A percentile compares a stretch with the other conserved stretches of the same genome.
phyloP scores from a whole-genome alignment of 2,113 vertebrate genomes.

The Oostethus manadensis region DNA sequence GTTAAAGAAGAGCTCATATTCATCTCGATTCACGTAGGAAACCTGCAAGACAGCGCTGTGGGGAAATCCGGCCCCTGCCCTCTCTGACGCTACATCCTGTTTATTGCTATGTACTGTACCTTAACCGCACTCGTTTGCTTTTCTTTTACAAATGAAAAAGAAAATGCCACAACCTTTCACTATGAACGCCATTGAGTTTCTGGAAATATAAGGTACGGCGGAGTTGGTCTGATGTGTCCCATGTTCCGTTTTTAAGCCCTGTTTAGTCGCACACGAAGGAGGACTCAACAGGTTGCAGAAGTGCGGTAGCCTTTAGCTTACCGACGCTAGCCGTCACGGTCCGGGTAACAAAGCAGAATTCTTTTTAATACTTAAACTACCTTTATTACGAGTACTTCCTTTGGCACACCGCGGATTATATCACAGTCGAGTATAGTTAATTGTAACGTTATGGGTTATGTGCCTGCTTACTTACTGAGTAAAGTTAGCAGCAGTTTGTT shows the following conservation, averaged over 20 bases:
- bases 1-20: background rate
- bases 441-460: background rate
- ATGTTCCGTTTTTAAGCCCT: background rate
- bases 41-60: constrained; percentile 37
- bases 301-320: constrained; percentile 40
- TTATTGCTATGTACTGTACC: background rate
- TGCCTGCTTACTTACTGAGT: background rate
- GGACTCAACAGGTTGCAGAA: constrained; percentile 51
- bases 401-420: background rate
- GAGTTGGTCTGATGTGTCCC: background rate
- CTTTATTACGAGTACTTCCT: background rate
- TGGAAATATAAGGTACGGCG: constrained; percentile 27
- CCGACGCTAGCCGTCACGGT: background rate
- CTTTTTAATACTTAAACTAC: background rate
- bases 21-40: background rate
- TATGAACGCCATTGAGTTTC: constrained; percentile 8
- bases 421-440: background rate
- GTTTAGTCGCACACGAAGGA: background rate
- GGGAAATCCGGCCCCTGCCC: background rate
- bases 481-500: background rate
- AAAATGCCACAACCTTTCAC: constrained; percentile 18
- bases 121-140: background rate
- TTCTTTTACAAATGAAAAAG: background rate
- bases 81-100: constrained; percentile 27
- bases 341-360: background rate